Evolutionary conservation across 2,888 invertebrate genomes (phyloP).

Genomic region (Caenorhabditis panamensis): DNA sequence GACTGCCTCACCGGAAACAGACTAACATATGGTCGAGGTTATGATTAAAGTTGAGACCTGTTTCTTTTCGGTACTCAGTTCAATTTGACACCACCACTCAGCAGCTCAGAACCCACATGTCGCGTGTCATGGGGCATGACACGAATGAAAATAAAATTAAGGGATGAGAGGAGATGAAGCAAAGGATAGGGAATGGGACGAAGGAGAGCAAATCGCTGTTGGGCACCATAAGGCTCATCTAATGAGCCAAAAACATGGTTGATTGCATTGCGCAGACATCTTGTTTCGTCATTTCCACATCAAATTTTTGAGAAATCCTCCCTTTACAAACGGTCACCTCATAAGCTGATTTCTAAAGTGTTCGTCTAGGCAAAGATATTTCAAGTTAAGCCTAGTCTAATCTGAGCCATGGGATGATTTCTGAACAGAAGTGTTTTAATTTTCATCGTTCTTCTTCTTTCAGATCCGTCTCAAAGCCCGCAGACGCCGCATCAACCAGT

Average conservation of each 20-base stretch:
- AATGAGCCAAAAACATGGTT: conserved; percentile 34
- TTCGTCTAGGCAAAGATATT: too few species aligned
- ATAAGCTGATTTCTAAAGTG: too few species aligned
- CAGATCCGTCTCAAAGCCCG: conserved; percentile 62
- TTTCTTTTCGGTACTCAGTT: not conserved
- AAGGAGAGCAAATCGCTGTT: conserved; percentile 21
- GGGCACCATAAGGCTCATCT: conserved; percentile 12
- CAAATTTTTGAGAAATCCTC: conserved; percentile 8
- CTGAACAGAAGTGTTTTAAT: too few species aligned
- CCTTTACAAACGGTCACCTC: too few species aligned
- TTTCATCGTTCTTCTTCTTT: conserved; percentile 2
- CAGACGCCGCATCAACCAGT: conserved; percentile 37
- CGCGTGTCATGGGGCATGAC: conserved; percentile 29
- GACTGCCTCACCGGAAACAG: too few species aligned
- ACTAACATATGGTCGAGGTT: too few species aligned
- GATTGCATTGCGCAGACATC: conserved; percentile 9
- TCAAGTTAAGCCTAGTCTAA: not conserved
- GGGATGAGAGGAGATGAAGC: conserved; percentile 21
- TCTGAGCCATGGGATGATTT: too few species aligned
- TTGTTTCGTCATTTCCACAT: conserved; percentile 1
- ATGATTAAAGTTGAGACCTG: too few species aligned
- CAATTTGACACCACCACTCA: conserved; percentile 8
- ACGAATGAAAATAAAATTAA: conserved; percentile 50
- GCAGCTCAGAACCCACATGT: not conserved
- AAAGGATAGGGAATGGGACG: not conserved